Base-by-base conservation (phyloP, 2,888 invertebrate species). In the Agelastica alni region DNA sequence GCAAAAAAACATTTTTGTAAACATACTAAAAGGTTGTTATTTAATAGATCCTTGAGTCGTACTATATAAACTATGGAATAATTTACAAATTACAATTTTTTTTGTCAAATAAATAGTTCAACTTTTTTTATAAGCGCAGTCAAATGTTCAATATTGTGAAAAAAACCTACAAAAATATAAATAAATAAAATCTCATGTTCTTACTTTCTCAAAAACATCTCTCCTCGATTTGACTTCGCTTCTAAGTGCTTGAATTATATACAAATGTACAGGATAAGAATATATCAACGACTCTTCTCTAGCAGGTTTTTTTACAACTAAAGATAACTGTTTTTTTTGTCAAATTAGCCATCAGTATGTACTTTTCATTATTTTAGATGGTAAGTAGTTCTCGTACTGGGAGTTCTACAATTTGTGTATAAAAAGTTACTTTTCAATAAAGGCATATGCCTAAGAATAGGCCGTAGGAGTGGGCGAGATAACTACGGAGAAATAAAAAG, bases 1-100 rank as follows among this genome's bases (percentile, higher is more conserved):
- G n/a, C n/a, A n/a, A n/a, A n/a, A n/a, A n/a, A n/a, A n/a, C n/a
- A n/a, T n/a, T n/a, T n/a, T n/a, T n/a, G n/a, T n/a, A n/a, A n/a
- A n/a, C n/a, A n/a, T n/a, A n/a, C n/a, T n/a, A n/a, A n/a, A n/a
- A n/a, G n/a, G n/a, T n/a, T n/a, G n/a, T n/a, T n/a, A n/a, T n/a
- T n/a, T n/a, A 26, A 16, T 5, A 32, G 18, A 16, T 12, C 45
- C 17, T 31, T 31, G n/a, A 41, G 30, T 47, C n/a, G 41, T 44
- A 37, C 31, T 53, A 59, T 62, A 64, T 52, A 67, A 63, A 62
- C 64, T 66, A 68, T 71, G 70, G 71, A 70, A 71, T 70, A 70
- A 68, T 68, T 67, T 67, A 67, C 59, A 31, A 44, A 43, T 47
- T 43, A 30, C 22, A 28, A 62, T 57, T n/a, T n/a, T n/a, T 60